A percentile compares a stretch with the other conserved stretches of the same genome.
Evolutionary conservation across 1,140 invertebrate species (phyloP).

Genomic region (Anagrus nilaparvatae): DNA sequence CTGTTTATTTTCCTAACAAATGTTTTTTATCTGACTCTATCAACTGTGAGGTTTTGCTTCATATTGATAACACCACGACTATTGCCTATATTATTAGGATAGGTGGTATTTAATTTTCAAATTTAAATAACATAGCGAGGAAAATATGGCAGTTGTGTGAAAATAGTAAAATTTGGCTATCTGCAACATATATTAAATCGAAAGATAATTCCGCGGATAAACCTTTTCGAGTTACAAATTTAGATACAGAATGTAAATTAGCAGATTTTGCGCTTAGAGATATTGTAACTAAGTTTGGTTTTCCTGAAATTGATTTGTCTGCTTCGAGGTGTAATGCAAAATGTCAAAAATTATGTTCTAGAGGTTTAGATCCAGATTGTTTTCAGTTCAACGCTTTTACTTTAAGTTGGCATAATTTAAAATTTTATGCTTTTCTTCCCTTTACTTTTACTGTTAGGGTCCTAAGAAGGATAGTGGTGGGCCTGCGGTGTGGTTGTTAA

Average conservation of each 20-base stretch:
- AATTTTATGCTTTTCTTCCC: slow-evolving; percentile 14
- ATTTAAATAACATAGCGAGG: too few relatives aligned
- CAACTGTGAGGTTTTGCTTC: too few relatives aligned
- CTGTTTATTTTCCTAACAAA: too few relatives aligned
- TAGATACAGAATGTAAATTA: slow-evolving; percentile 13
- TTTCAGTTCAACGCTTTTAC: slow-evolving; percentile 19
- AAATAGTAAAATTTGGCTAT: too few relatives aligned
- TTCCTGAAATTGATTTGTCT: slow-evolving; percentile 6
- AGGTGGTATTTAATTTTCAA: too few relatives aligned
- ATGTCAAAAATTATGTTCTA: slow-evolving; percentile 11
- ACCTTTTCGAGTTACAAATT: slow-evolving; percentile 8
- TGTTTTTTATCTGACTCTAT: too few relatives aligned
- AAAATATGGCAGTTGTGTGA: too few relatives aligned
- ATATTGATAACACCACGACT: too few relatives aligned
- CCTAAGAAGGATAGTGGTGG: slow-evolving; percentile 7
- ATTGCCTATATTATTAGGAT: too few relatives aligned
- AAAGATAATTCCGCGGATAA: too few relatives aligned
- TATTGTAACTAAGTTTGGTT: slow-evolving; percentile 5
- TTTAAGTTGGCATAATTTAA: slow-evolving; percentile 4
- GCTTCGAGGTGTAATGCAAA: slow-evolving; percentile 8
- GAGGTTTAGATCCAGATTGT: slow-evolving; percentile 17
- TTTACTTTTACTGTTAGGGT: slow-evolving; percentile 6
- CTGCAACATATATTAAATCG: too few relatives aligned
- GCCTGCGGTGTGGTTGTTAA: slow-evolving; percentile 10
- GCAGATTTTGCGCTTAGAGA: slow-evolving; percentile 4